Evolutionary conservation across 1,140 invertebrate species (phyloP).

Genomic region (Bombus huntii): DNA sequence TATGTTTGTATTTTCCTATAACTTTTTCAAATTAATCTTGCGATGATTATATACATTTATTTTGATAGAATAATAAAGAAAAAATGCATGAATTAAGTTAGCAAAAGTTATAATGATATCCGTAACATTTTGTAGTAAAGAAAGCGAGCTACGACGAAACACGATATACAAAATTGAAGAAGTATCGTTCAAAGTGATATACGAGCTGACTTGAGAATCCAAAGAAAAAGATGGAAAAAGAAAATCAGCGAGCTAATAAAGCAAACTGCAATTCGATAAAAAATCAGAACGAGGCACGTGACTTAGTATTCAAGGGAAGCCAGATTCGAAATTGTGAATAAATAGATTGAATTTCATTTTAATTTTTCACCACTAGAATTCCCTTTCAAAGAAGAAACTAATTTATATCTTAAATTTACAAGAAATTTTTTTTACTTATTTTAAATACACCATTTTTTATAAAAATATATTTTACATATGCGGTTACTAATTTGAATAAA

Average conservation of each 20-base stretch:
- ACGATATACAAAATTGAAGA: constrained; percentile 17
- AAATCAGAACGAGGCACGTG: constrained; percentile 57
- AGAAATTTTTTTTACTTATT: background rate
- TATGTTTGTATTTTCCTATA: background rate
- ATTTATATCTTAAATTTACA: background rate
- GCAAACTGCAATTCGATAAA: constrained; percentile 35
- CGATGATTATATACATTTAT: background rate
- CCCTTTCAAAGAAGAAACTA: background rate
- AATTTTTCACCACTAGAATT: background rate
- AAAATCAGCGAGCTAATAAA: constrained; percentile 45
- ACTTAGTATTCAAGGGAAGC: constrained; percentile 11
- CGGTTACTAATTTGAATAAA: background rate
- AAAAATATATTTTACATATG: background rate
- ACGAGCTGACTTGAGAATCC: constrained; percentile 20
- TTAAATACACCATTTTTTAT: background rate
- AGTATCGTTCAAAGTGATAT: constrained; percentile 35
- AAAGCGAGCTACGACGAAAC: background rate
- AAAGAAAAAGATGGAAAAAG: constrained; percentile 49
- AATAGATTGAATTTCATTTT: constrained; percentile 9
- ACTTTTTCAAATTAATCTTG: too few species aligned
- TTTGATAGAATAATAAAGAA: background rate
- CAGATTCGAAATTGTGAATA: constrained; percentile 9
- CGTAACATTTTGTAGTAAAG: background rate
- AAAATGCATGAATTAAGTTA: background rate
- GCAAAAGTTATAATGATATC: background rate